Conservation (phyloP, 2,888 invertebrate species). For the Dynastes maya region DNA sequence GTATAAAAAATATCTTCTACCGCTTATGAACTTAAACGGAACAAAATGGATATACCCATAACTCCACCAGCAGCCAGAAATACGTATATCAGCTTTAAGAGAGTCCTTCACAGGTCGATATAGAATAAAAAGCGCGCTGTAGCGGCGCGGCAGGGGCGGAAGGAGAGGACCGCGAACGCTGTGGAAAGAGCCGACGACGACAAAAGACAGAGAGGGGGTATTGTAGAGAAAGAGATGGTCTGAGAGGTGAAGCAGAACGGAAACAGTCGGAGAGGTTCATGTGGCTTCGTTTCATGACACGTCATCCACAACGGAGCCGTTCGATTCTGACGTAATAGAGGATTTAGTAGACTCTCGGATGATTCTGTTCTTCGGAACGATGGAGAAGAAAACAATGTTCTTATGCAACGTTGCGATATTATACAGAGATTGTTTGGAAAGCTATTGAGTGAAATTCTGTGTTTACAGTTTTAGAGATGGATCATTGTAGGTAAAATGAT, state of each 20-base stretch:
- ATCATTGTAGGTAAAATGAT: background rate
- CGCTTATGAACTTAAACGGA: conserved; percentile 5
- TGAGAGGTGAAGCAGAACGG: conserved; percentile 5
- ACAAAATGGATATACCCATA: conserved; percentile 22
- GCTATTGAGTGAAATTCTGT: background rate
- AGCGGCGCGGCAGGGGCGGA: conserved; percentile 5
- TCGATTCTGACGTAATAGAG: conserved; percentile 37
- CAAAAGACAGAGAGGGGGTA: no score
- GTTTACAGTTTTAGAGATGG: background rate
- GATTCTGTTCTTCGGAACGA: background rate
- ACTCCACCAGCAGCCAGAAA: background rate
- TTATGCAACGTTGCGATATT: background rate
- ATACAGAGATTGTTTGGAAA: background rate
- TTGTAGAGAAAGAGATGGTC: background rate
- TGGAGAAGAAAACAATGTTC: background rate
- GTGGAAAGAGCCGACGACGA: no score
- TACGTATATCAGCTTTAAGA: conserved; percentile 37
- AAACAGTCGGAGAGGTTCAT: background rate
- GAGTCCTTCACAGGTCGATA: conserved; percentile 46
- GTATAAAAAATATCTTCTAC: background rate
- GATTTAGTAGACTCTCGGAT: background rate
- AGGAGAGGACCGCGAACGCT: background rate
- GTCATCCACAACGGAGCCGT: conserved; percentile 24
- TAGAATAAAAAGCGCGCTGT: conserved; percentile 30
- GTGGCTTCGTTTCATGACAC: conserved; percentile 24